Percentiles rank a stretch among this genome's conserved stretches.
Conservation (phyloP, 2,113 vertebrate species). For the Polypterus senegalus region DNA sequence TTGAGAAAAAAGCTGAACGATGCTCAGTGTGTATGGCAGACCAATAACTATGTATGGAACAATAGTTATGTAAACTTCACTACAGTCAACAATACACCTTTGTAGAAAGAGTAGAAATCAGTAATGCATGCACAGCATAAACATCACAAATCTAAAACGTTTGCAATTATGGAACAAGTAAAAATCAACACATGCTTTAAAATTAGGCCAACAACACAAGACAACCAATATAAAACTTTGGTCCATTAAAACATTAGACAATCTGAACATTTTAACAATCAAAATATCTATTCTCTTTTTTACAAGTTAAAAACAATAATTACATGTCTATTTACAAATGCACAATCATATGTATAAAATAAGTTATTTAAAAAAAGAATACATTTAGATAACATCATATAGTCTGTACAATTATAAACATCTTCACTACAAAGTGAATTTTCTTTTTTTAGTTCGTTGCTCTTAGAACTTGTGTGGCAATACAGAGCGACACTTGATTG, state of each 20-base stretch:
- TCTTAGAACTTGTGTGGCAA: conserved; percentile 1
- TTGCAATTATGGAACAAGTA: conserved; percentile 58
- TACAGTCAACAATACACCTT: conserved; percentile 47
- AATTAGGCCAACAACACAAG: conserved; percentile 56
- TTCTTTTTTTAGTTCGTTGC: conserved; percentile 18
- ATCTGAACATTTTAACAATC: conserved; percentile 74
- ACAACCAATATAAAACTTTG: conserved; percentile 75
- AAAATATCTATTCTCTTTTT: conserved; percentile 80
- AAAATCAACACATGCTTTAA: conserved; percentile 67
- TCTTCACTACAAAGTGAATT: conserved; percentile 35
- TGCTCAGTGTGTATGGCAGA: conserved; percentile 43
- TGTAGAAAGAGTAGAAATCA: conserved; percentile 52
- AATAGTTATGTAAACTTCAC: conserved; percentile 53
- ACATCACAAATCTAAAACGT: conserved; percentile 58
- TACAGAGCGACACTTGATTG: neutral
- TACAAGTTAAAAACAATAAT: conserved; percentile 90
- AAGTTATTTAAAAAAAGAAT: conserved; percentile 96
- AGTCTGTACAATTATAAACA: conserved; percentile 78
- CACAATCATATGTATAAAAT: conserved; percentile 97
- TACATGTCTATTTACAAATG: conserved; percentile 97
- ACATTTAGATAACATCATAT: conserved; percentile 36
- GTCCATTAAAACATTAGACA: conserved; percentile 93
- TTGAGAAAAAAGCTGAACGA: conserved; percentile 40
- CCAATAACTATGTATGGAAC: conserved; percentile 48
- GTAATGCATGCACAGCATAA: conserved; percentile 81